Conservation (phyloP, 2,888 invertebrate genomes). For the Coenonympha glycerion region DNA sequence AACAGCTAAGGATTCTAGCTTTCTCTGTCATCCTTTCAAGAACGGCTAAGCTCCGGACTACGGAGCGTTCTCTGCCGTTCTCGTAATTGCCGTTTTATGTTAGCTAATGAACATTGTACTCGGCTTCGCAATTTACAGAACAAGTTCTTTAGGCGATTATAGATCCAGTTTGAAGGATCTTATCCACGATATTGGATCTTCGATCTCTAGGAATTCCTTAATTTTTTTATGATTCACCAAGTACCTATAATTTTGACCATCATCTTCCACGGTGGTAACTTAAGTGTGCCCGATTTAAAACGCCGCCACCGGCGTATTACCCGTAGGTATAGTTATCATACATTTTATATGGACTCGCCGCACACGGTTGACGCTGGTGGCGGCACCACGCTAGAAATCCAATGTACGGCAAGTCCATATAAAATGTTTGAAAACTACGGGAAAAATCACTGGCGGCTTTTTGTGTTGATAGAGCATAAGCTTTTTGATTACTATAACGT, state of each 20-base stretch:
- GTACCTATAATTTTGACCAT: not conserved
- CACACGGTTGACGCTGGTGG: no score
- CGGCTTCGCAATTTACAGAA: constrained; percentile 36
- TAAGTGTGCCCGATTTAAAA: no score
- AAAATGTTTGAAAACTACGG: no score
- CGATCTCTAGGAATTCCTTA: not conserved
- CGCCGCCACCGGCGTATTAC: no score
- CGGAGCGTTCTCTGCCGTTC: constrained; percentile 22
- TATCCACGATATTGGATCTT: constrained; percentile 20
- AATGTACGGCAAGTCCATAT: no score
- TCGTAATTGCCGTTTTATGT: constrained; percentile 59
- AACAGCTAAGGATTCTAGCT: constrained; percentile 16
- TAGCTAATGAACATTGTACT: constrained; percentile 48
- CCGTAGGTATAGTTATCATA: no score
- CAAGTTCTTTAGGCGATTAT: constrained; percentile 37
- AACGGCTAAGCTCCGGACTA: constrained; percentile 20
- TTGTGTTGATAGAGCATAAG: no score
- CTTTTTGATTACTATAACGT: no score
- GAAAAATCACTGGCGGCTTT: no score
- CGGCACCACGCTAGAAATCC: no score
- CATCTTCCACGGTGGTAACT: no score
- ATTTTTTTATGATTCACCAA: not conserved
- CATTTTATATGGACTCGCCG: no score
- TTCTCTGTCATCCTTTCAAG: constrained; percentile 15
- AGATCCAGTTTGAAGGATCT: constrained; percentile 25